These are phyloP conservation scores for Anneissia japonica DNA, from an alignment of 35 echinoderm and acorn worm genomes.

Conservation along the genomic window DNA sequence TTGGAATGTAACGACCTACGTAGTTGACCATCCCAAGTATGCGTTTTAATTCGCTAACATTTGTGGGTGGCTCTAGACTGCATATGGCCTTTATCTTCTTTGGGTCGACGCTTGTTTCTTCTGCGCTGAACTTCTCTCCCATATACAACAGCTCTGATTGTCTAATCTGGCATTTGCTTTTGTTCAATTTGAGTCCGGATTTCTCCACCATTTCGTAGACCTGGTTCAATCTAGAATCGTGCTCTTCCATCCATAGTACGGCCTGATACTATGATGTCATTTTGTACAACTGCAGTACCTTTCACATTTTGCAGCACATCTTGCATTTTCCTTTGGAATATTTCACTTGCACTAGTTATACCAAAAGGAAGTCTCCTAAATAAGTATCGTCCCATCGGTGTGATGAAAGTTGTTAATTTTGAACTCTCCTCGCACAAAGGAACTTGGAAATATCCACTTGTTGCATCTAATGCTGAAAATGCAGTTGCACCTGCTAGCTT, in stretches of 20 bases:
- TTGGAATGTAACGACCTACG: neutral
- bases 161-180: neutral
- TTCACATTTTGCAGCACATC: slow-evolving; percentile 23
- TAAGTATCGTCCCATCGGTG: slow-evolving; percentile 36
- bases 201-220: slow-evolving; percentile 18
- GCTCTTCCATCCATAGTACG: slow-evolving; percentile 30
- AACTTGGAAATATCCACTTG: slow-evolving; percentile 23
- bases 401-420: slow-evolving; percentile 36
- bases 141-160: neutral
- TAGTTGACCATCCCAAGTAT: slow-evolving; percentile 17
- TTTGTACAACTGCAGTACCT: neutral
- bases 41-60: neutral
- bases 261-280: slow-evolving; percentile 25
- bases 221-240: slow-evolving; percentile 39
- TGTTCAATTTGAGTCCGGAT: slow-evolving; percentile 47
- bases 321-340: slow-evolving; percentile 40
- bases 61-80: neutral
- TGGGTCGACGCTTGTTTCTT: slow-evolving; percentile 20
- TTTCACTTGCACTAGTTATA: slow-evolving; percentile 37
- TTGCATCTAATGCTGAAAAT: slow-evolving; percentile 47
- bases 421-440: slow-evolving; percentile 14
- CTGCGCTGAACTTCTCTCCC: slow-evolving; percentile 18
- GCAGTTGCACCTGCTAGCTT: slow-evolving; percentile 13
- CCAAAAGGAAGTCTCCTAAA: slow-evolving; percentile 29
- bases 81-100: slow-evolving; percentile 20